Percentiles rank a stretch among this genome's conserved stretches.
phyloP scores from a whole-genome alignment of 2,113 vertebrate species.

The Rhabdomys dilectus region DNA sequence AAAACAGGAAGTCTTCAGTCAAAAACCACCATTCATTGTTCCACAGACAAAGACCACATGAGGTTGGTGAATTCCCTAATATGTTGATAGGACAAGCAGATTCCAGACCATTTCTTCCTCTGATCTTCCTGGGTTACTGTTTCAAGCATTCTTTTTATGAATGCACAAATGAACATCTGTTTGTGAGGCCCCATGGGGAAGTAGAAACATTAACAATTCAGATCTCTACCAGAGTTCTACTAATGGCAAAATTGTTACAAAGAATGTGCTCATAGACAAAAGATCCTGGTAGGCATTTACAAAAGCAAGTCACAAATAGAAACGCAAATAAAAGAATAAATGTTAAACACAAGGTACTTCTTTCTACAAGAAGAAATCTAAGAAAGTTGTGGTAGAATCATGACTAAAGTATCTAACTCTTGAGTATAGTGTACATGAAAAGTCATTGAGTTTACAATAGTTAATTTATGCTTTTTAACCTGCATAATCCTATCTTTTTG shows the following conservation, averaged over 20 bases:
- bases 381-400: background rate
- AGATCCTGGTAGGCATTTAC: constrained; percentile 29
- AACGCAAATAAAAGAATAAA: constrained; percentile 19
- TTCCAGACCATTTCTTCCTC: background rate
- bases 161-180: constrained; percentile 66
- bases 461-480: constrained; percentile 21
- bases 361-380: background rate
- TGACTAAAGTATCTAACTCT: background rate
- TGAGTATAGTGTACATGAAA: background rate
- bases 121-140: constrained; percentile 33
- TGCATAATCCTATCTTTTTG: too few species aligned
- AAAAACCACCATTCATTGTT: background rate
- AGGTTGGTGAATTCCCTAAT: background rate
- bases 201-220: constrained; percentile 70
- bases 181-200: constrained; percentile 41
- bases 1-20: background rate
- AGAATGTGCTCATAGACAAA: constrained; percentile 34
- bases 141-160: constrained; percentile 66
- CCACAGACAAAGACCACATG: background rate
- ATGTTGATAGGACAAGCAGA: background rate
- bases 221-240: constrained; percentile 45
- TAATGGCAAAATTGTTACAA: constrained; percentile 60
- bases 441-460: background rate
- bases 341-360: background rate
- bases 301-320: constrained; percentile 14